These are phyloP conservation scores for Acleris sparsana DNA, from an alignment of 2,888 invertebrate species.

Conservation along the genomic window DNA sequence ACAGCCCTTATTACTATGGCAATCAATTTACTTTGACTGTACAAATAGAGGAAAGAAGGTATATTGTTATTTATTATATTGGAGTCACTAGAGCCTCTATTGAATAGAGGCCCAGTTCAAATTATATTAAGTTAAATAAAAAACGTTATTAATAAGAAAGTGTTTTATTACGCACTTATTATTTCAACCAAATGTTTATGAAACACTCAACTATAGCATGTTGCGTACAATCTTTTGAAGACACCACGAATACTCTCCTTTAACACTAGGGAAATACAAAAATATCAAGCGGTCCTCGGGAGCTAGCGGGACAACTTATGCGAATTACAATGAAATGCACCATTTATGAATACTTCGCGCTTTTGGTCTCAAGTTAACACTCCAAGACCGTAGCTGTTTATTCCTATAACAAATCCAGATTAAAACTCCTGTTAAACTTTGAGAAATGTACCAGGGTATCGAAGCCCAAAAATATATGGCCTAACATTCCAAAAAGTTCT, in stretches of 20 bases:
- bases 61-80: too few species aligned
- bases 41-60: too few species aligned
- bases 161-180: conserved; percentile 84
- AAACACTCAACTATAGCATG: conserved; percentile 80
- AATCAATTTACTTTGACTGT: too few species aligned
- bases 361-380: conserved; percentile 69
- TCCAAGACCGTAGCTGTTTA: conserved; percentile 62
- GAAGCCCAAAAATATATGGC: too few species aligned
- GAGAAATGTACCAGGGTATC: neutral
- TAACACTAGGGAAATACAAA: conserved; percentile 82
- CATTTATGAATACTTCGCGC: conserved; percentile 59
- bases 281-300: conserved; percentile 80
- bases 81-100: too few species aligned
- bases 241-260: conserved; percentile 74
- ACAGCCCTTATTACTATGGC: too few species aligned
- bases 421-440: neutral
- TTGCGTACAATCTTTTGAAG: conserved; percentile 78
- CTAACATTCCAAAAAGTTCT: too few species aligned
- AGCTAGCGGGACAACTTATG: conserved; percentile 67
- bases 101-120: too few species aligned
- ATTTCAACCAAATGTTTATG: conserved; percentile 82
- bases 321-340: conserved; percentile 66
- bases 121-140: conserved; percentile 41
- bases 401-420: conserved; percentile 37
- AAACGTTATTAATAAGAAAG: conserved; percentile 68